Conservation (phyloP, 2,797 vertebrate genomes). For the Parambassis ranga region DNA sequence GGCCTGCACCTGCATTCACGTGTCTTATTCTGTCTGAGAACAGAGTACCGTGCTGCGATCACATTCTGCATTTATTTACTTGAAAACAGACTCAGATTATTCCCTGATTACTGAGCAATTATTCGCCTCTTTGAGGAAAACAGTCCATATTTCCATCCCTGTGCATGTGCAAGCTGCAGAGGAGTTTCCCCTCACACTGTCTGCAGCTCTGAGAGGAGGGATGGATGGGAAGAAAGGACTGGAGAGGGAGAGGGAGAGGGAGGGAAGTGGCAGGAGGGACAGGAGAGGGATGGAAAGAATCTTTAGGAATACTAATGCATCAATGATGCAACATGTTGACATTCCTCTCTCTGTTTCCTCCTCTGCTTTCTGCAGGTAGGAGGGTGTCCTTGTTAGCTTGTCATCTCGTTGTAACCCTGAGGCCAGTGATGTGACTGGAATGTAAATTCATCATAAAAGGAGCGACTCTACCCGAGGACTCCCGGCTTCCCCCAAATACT, state of each 20-base stretch:
- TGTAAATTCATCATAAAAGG: slow-evolving; percentile 11
- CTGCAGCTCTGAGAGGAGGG: neutral
- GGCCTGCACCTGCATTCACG: fast-evolving
- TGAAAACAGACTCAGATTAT: neutral
- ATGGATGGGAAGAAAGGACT: neutral
- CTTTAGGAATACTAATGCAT: slow-evolving; percentile 48
- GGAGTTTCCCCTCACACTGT: neutral
- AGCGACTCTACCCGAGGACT: slow-evolving; percentile 15
- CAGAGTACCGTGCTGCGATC: no score
- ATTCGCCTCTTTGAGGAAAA: neutral
- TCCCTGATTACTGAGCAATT: neutral
- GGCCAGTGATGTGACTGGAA: slow-evolving; percentile 58
- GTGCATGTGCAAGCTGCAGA: neutral
- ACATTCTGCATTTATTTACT: neutral
- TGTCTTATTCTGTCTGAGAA: no score
- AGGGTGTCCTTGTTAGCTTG: slow-evolving; percentile 52
- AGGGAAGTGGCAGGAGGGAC: neutral
- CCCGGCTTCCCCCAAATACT: slow-evolving; percentile 6
- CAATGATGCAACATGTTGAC: slow-evolving; percentile 68
- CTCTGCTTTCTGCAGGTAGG: slow-evolving; percentile 26
- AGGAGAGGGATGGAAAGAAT: slow-evolving; percentile 5
- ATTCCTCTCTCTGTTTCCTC: slow-evolving; percentile 25
- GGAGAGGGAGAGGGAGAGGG: neutral
- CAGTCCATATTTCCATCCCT: neutral
- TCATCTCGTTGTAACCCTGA: slow-evolving; percentile 43